Conservation (phyloP, 30 jellyfish, hydroid and myxozoan species). For the Clytia hemisphaerica region DNA sequence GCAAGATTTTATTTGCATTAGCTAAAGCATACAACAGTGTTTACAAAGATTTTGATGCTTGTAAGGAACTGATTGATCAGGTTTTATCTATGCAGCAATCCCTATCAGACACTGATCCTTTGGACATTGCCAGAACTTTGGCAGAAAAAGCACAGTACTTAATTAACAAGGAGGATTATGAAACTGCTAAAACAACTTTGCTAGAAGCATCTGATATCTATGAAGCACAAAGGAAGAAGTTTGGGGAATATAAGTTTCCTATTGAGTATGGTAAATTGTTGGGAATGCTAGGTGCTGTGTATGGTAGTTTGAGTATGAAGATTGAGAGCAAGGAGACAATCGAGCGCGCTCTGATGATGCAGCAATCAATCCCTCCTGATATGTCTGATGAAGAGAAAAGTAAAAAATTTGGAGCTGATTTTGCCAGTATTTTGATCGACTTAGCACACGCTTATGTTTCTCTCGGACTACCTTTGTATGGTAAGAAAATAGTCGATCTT, state of each 20-base stretch:
- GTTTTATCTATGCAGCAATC: slow-evolving; percentile 38
- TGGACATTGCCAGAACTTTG: slow-evolving; percentile 58
- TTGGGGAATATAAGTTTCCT: slow-evolving; percentile 85
- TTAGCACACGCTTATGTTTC: slow-evolving; percentile 92
- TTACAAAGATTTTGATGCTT: slow-evolving; percentile 39
- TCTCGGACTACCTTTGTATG: slow-evolving; percentile 89
- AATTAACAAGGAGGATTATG: slow-evolving; percentile 46
- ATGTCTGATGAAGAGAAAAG: slow-evolving; percentile 76
- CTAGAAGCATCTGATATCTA: slow-evolving; percentile 73
- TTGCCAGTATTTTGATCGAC: slow-evolving; percentile 89
- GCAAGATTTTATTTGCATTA: slow-evolving; percentile 31
- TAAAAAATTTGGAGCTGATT: slow-evolving; percentile 90
- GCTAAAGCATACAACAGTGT: slow-evolving; percentile 42
- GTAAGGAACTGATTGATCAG: slow-evolving; percentile 35
- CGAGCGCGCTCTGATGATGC: slow-evolving; percentile 88
- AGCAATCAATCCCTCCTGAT: slow-evolving; percentile 96
- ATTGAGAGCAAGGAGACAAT: slow-evolving; percentile 73
- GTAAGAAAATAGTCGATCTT: slow-evolving; percentile 72
- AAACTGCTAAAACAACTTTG: slow-evolving; percentile 27
- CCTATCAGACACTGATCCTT: slow-evolving; percentile 11
- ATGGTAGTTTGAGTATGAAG: slow-evolving; percentile 68
- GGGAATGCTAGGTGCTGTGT: slow-evolving; percentile 71
- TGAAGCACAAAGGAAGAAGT: slow-evolving; percentile 73
- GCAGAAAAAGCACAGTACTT: slow-evolving; percentile 58
- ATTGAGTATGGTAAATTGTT: slow-evolving; percentile 75